Base-by-base conservation (phyloP, 2,888 invertebrate species). In the Linnaemya tessellans region DNA sequence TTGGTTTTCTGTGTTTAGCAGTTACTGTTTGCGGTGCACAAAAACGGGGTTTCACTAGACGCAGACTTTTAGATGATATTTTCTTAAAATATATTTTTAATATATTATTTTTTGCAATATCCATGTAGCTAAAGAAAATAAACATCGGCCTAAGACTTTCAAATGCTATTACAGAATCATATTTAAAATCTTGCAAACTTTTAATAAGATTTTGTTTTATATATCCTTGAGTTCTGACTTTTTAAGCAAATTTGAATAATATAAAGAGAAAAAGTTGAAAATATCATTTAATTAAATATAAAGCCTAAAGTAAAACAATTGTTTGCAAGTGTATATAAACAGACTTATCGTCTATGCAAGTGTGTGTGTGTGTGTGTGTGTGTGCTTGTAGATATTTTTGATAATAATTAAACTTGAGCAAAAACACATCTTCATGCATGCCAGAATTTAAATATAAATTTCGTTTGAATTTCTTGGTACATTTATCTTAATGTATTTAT, bases 201-300 rank as follows among this genome's bases (percentile, higher is more conserved):
- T 46, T n/a, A 46, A 46, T 41, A 11, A 41, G 41, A 46, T 46
- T 46, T 46, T n/a, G 4, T 46, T 43, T 30, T 46, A 15, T 46
- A 4, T 46, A 15, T 46, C 3, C 4, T 15, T n/a, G 3, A 46
- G 15, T 46, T n/a, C 3, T 46, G n/a, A 46, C 15, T 3, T 2
- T 15, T 62, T 77, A 70, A 82, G 70, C 75, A 82, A 82, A 77
- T 82, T 71, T 82, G 3, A 46, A 71, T 35, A 77, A 65, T 77
- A 65, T 77, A 20, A 64, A 54, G 35, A 30, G 51, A 22, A 51
- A 8, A 46, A 35, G 46, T 15, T 15, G 65, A 77, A 56, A 15
- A 46, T 13, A 15, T 20, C 9, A 56, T 56, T 65, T 81, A 77
- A 82, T 82, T 77, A 82, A 68, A 58, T 82, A 77, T 71, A n/a